Base-by-base conservation (phyloP, 2,888 invertebrate species). In the Myopa tessellatipennis region DNA sequence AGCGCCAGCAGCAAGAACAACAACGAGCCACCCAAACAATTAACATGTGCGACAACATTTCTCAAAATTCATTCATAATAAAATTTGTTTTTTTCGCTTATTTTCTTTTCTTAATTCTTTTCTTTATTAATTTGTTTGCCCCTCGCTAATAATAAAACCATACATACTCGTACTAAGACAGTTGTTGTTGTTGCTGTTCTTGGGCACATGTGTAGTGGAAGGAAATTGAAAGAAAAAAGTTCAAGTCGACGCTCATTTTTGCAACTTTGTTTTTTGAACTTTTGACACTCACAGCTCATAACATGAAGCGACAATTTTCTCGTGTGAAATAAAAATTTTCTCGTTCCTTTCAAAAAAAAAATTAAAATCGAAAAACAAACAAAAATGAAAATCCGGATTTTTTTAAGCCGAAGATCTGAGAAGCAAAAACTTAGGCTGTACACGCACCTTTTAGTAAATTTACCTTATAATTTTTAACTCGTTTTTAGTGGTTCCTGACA, bases 61-160 rank as follows among this genome's bases (percentile, higher is more conserved):
- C 69, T 34, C 8, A 60, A 69, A 75, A 55, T 74, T 74, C 74
- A 74, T 74, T 74, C 74, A 74, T 74, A 67, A 50, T 65, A 12
- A 60, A 60, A 40, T 40, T 38, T 55, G 14, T 50, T 72, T 45
- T n/a, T 60, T 61, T 73, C 26, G 45, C 18, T 45, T 58, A 61
- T 40, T 60, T 60, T 40, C 5, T 60, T 58, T 45, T 40, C 26
- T 26, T 60, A 14, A 16, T 12, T n/a, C 4, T 1, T n/a, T 69
- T n/a, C 40, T 45, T 50, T n/a, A 8, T 1, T 5, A 69, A 26
- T 68, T 68, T 68, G 26, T 4, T 12, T 14, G 4, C 26, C 16
- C 14, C 52, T 50, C 10, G n/a, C 10, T 55, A 12, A 55, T 16
- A n/a, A 8, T 55, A 55, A 55, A 55, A n/a, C 14, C 14, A 50